Base-by-base conservation (phyloP, 2,888 invertebrate species). In the Oegoconia quadripuncta region DNA sequence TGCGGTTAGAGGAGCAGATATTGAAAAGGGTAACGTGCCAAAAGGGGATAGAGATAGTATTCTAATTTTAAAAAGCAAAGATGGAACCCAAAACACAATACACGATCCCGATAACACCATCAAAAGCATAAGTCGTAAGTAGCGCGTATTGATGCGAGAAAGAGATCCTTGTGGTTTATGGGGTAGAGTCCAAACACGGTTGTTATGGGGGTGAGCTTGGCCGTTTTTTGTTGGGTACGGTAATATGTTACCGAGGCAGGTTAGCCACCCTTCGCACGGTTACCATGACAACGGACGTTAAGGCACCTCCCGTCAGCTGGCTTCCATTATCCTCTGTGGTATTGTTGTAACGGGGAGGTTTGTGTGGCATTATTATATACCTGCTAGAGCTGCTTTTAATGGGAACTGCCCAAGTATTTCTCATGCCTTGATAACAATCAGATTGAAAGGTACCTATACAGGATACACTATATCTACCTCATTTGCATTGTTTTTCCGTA, bases 11-110 rank as follows among this genome's bases (percentile, higher is more conserved):
- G 47, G 52, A 59, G 59, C 42, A 52, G 41, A 39, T 47, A 48
- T 47, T 51, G 55, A 57, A 56, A 53, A 52, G 38, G 26, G 44
- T 32, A 47, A 45, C 48, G 59, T 18, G 66, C 34, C 43, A 48
- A 73, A 86, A 61, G 42, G 79, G 74, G 82, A 84, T 46, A 62
- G 65, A 55, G 45, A 67, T 56, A 71, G 49, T 55, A 75, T 77
- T 82, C 83, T 83, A 83, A 83, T 77, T 84, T 83, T 79, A 86
- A 86, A 86, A 86, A 84, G 81, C 75, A 86, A 87, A 87, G 86
- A 87, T 87, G 86, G 86, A 83, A 78, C 81, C 86, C 81, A 69
- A 86, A 84, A 79, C 73, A 83, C 80, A 78, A 80, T 82, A 74
- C 78, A 77, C 67, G 70, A 69, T 79, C 79, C 71, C 77, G 69